Conservation (phyloP, 2,888 invertebrate genomes). For the Nomada ferruginata region DNA sequence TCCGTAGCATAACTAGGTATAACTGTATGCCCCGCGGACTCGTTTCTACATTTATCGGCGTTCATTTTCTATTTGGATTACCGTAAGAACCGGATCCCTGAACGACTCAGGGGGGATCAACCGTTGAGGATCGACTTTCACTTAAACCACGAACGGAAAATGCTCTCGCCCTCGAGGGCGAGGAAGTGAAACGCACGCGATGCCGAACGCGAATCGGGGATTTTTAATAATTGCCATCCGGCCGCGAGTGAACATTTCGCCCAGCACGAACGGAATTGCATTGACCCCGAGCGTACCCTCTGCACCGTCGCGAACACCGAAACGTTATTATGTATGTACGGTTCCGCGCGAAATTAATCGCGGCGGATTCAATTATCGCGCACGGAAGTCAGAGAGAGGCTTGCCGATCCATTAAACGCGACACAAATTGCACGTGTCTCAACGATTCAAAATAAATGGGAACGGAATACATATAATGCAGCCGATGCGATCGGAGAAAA, state of each 20-base stretch:
- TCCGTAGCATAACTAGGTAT: slow-evolving; percentile 38
- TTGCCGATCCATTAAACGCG: slow-evolving; percentile 37
- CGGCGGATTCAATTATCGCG: slow-evolving; percentile 43
- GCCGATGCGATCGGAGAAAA: slow-evolving; percentile 15
- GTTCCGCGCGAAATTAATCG: slow-evolving; percentile 11
- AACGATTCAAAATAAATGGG: slow-evolving; percentile 19
- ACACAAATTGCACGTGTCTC: slow-evolving; percentile 31
- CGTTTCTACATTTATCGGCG: slow-evolving; percentile 49
- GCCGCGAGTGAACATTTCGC: neutral
- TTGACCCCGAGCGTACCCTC: slow-evolving; percentile 7
- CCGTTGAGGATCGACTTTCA: slow-evolving; percentile 53
- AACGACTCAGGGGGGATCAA: slow-evolving; percentile 44
- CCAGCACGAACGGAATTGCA: slow-evolving; percentile 32
- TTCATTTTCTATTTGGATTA: slow-evolving; percentile 50
- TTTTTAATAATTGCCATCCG: slow-evolving; percentile 1
- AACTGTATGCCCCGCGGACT: slow-evolving; percentile 49
- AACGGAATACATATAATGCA: neutral
- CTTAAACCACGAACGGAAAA: slow-evolving; percentile 38
- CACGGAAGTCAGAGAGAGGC: slow-evolving; percentile 7
- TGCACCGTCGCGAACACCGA: neutral
- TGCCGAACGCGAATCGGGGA: neutral
- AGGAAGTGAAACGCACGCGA: neutral
- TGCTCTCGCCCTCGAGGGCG: neutral
- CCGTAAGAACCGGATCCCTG: slow-evolving; percentile 68
- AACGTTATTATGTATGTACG: neutral